Conservation (phyloP, 1,140 invertebrate species). For the Lucilia sericata region DNA sequence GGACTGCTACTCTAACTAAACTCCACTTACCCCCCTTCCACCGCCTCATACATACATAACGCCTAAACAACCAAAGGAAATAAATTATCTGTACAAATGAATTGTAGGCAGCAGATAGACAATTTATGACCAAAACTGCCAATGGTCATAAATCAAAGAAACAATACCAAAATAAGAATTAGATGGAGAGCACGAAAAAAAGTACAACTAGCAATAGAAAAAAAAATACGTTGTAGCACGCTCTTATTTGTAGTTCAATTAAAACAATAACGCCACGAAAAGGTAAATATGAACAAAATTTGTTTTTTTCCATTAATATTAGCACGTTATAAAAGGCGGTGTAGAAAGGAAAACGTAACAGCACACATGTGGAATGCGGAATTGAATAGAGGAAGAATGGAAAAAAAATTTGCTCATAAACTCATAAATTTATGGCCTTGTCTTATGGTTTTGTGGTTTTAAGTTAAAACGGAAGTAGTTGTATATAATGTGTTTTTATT, state of each 20-base stretch:
- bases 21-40: too few relatives aligned
- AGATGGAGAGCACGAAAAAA: not conserved
- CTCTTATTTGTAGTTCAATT: not conserved
- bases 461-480: conserved; percentile 13
- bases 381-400: not conserved
- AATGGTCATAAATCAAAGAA: not conserved
- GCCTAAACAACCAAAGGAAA: not conserved
- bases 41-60: not conserved
- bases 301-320: too few relatives aligned
- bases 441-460: not conserved
- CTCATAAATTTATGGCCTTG: not conserved
- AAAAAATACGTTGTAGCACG: too few relatives aligned
- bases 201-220: too few relatives aligned
- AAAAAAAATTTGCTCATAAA: not conserved
- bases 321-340: too few relatives aligned
- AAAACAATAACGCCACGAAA: not conserved
- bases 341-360: too few relatives aligned
- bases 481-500: conserved; percentile 15
- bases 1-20: too few relatives aligned
- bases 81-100: not conserved
- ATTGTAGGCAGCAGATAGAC: not conserved
- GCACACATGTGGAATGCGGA: not conserved
- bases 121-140: not conserved
- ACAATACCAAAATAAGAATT: not conserved
- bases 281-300: not conserved